These are phyloP conservation scores for Linurgus olivaceus DNA, from an alignment of 2,797 vertebrate species.

Conservation along the genomic window DNA sequence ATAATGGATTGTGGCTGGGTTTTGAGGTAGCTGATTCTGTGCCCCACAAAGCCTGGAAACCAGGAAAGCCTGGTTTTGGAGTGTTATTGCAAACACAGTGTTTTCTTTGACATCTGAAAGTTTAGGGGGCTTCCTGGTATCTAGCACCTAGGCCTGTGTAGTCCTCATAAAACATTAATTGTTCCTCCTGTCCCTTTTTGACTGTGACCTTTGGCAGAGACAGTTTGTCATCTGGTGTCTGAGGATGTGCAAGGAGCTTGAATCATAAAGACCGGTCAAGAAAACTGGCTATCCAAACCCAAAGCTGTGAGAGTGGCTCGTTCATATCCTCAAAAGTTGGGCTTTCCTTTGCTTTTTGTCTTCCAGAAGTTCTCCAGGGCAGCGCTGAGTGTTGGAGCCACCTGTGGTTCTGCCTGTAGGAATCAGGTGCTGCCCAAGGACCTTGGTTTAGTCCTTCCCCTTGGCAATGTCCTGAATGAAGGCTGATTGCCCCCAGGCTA, in stretches of 20 bases:
- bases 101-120: not conserved
- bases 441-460: not conserved
- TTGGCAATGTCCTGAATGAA: not conserved
- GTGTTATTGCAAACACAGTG: not conserved
- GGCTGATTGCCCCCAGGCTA: not conserved
- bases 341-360: not conserved
- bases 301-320: not conserved
- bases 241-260: not conserved
- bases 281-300: not conserved
- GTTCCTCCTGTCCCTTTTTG: not conserved
- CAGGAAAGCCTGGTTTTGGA: not conserved
- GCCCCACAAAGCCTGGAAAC: not conserved
- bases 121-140: not conserved
- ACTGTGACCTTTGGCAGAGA: not conserved
- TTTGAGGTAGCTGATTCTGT: not conserved
- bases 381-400: not conserved
- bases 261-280: not conserved
- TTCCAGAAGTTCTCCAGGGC: not conserved
- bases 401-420: not conserved
- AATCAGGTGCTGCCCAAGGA: not conserved
- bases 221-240: not conserved
- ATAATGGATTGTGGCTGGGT: not conserved
- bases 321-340: not conserved
- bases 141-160: not conserved
- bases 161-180: not conserved